Evolutionary conservation across 2,888 invertebrate genomes (phyloP), one percentile per base, ranked within the genome.

Genomic region (Rhynchonema sp.): DNA sequence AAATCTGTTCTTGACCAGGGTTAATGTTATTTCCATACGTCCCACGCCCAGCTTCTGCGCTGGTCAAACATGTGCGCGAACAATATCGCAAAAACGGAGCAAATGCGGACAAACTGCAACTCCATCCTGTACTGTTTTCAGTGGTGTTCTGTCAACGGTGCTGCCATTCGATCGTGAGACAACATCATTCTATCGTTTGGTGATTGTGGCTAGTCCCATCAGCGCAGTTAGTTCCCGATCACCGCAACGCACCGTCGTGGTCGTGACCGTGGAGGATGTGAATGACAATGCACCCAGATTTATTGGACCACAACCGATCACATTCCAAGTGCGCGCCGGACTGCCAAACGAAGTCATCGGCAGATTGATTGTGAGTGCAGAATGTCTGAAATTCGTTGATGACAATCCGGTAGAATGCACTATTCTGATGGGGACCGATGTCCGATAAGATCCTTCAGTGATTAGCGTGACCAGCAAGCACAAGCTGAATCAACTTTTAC

Each of bases 251-350:
- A 68, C 68, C 20, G 82, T 86, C 65, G 79, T 91, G 56, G 82
- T 88, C 72, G 85, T 92, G 57, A 87, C 89, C 77, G 89, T 92
- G 59, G 77, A 90, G 69, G 96, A 96, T 74, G 90, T 89, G 74
- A 96, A 96, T 74, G 96, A 96, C 75, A 92, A 94, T 77, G 83
- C 87, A 1, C 94, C 94, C 0, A 84, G 82, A 22, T 96, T 96
- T 76, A 84, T 88, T 2, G 81, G 83, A 23, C 78, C 83, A 1
- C 66, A 66, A 52, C 72, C 71, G 17, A 65, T 71, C 59, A 62
- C 62, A 6, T 57, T 73, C 30, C 66, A 69, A 26, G 61, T 69
- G 60, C 60, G 6, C 64, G 65, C 55, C 61, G 61, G 53, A 9
- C 22, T 53, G 30, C n/a, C 52, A 13, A 53, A 53, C 23, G 58